phyloP scores from a whole-genome alignment of 2,888 invertebrate species.

The Amiota minor region DNA sequence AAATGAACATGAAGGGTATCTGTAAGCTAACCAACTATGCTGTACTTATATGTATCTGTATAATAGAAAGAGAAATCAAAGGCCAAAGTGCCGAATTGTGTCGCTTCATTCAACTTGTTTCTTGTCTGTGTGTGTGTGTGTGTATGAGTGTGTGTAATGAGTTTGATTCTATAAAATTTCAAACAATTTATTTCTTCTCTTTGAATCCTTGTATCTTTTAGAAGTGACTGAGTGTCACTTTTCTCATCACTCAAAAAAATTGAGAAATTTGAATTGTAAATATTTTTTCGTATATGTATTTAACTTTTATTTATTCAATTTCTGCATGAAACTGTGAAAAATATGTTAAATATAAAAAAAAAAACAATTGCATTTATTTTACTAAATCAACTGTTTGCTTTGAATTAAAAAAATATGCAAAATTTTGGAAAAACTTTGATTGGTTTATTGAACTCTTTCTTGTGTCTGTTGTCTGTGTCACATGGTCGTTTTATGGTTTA shows the following conservation, averaged over 20 bases:
- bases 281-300: conserved; percentile 3
- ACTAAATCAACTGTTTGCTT: too few relatives aligned
- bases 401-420: too few relatives aligned
- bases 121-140: background rate
- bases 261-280: background rate
- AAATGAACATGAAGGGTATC: too few relatives aligned
- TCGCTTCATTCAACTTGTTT: background rate
- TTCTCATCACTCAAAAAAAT: background rate
- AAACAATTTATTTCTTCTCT: background rate
- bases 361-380: background rate
- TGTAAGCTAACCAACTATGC: too few relatives aligned
- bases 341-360: background rate
- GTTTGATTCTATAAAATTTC: conserved; percentile 3
- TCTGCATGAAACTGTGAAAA: background rate
- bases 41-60: too few relatives aligned
- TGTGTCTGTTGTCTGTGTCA: too few relatives aligned
- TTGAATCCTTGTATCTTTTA: background rate
- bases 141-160: background rate
- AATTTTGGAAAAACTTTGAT: too few relatives aligned
- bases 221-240: background rate
- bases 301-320: background rate
- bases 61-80: background rate
- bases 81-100: background rate
- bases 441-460: too few relatives aligned
- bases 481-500: too few relatives aligned